Evolutionary conservation across 2,888 invertebrate species (phyloP), one percentile per base, ranked within the genome.

Genomic region (Koerneria pararmatus): DNA sequence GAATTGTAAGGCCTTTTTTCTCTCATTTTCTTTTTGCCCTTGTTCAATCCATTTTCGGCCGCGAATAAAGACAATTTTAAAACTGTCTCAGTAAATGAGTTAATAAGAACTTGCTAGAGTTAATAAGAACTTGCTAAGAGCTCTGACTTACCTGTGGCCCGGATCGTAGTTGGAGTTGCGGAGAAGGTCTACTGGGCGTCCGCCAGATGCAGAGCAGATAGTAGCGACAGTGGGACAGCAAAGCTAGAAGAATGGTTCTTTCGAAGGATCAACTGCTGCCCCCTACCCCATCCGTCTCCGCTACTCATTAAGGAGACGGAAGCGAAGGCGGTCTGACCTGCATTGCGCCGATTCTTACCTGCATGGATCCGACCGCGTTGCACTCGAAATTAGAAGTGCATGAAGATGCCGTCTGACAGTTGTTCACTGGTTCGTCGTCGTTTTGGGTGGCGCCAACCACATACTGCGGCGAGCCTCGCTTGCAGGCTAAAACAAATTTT

Each of bases 391-490:
- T 78, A 59, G 69, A 69, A 41, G 76, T 81, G 66, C 81, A 81
- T n/a, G 76, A 73, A 24, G 75, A 73, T 32, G 81, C 76, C 0
- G 80, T 78, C 67, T 80, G 80, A 53, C 81, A 81, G 67, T 77
- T 78, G 71, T 72, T 75, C n/a, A 82, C 79, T 6, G 80, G 76
- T 60, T 80, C 78, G 57, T 82, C 81, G 37, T 79, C 79, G 66
- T 79, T 79, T 67, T 74, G 77, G 58, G 69, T 72, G 8, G 71
- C 65, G 29, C 79, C 81, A 22, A 75, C 74, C 51, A 77, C 59
- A 69, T 82, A 82, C 70, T 82, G 79, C n/a, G 82, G 82, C 2
- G 80, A 77, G 34, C 82, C 82, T 24, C 81, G 76, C 65, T 80
- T 79, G 69, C 82, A 82, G 15, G 80, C 80, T 81, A 69, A 57